Base-by-base conservation (phyloP, 2,113 vertebrate genomes). In the Bubo blakistoni region DNA sequence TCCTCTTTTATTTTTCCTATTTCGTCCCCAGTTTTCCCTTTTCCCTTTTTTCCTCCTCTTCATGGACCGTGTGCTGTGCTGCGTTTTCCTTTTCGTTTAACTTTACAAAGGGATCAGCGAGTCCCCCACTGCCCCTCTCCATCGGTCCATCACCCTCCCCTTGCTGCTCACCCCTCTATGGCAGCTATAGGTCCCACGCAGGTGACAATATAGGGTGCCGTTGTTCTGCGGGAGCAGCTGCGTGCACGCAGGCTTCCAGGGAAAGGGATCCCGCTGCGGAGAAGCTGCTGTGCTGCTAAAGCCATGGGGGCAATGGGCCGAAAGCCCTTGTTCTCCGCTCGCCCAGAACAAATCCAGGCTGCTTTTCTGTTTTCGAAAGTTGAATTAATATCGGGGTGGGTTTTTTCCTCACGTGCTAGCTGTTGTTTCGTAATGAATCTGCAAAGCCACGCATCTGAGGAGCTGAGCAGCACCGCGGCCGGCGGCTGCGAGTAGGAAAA, bases 351-450 rank as follows among this genome's bases (percentile, higher is more conserved):
- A 62, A 88, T 66, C 49, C 63, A 9, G 36, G 44, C 79, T 65
- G 66, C 27, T 62, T 30, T 19, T 34, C 47, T 46, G 32, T 16
- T 87, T 66, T 26, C 3, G 5, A 55, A 87, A 93, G 79, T 58
- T 69, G 49, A 34, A 32, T 69, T 73, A n/a, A 38, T 62, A 6
- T 22, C 16, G 59, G 34, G 34, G 32, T 29, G 34, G 16, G 13
- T 14, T 38, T 76, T 47, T 46, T 16, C 1, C 27, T 79, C 55
- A 1, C 13, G 24, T 76, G 40, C 57, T 62, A 22, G 30, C 78
- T 21, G 52, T 63, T 93, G 70, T 94, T 96, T 94, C 77, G 30
- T 84, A 89, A 93, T 61, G 81, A 82, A 51, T 44, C 81, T n/a
- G 81, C 67, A 67, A 54, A 62, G 78, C 91, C 7, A 5, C 8